Conservation (phyloP, 2,113 vertebrate genomes). For the Platysternon megacephalum region DNA sequence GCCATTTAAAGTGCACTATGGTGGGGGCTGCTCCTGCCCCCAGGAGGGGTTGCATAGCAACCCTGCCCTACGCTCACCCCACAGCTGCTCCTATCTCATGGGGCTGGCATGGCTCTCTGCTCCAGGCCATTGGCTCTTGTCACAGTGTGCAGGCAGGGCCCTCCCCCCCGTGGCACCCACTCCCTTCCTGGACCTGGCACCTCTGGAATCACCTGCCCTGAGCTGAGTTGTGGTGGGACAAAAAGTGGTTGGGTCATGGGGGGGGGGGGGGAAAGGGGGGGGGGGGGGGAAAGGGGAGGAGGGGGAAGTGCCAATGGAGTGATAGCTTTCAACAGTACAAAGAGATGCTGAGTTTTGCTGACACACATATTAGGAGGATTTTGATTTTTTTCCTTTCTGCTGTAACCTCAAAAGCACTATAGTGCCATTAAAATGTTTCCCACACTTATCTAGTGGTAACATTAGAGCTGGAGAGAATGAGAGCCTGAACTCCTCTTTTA, state of each 20-base stretch:
- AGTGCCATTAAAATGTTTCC: not conserved
- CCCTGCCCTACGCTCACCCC: not conserved
- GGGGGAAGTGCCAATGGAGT: not conserved
- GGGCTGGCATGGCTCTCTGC: not conserved
- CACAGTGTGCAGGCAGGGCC: not conserved
- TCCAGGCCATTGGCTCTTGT: not conserved
- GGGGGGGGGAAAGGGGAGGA: too few relatives aligned
- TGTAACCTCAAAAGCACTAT: not conserved
- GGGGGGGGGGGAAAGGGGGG: too few relatives aligned
- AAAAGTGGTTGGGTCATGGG: not conserved
- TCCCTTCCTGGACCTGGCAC: not conserved
- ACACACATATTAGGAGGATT: not conserved
- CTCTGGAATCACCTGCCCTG: not conserved
- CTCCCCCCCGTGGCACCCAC: not conserved
- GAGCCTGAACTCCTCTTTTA: not conserved
- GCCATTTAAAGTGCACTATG: not conserved
- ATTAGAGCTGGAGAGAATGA: slow-evolving; percentile 4
- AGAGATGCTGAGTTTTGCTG: not conserved
- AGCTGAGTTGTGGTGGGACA: not conserved
- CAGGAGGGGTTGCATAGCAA: not conserved
- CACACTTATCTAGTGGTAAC: not conserved
- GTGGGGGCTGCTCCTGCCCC: not conserved
- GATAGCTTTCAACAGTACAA: not conserved
- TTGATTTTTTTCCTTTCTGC: not conserved
- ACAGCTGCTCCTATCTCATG: not conserved